A percentile compares a stretch with the other conserved stretches of the same genome.
Conservation (phyloP, 30 jellyfish, hydroid and myxozoan species). For the Turritopsis rubra region DNA sequence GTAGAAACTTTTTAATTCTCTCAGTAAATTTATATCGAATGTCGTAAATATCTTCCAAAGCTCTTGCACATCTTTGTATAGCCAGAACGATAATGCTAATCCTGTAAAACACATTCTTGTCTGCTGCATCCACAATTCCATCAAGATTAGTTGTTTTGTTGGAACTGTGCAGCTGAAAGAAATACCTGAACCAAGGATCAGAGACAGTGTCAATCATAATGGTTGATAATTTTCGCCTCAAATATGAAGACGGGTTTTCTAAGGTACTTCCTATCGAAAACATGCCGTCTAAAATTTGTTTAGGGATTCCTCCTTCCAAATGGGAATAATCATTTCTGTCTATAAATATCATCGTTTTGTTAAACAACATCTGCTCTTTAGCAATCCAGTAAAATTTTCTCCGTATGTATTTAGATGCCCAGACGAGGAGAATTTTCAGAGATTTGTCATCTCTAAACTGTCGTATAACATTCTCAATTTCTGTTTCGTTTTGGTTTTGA, state of each 20-base stretch:
- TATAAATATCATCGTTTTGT: neutral
- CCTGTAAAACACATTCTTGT: neutral
- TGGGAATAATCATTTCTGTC: neutral
- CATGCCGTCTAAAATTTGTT: neutral
- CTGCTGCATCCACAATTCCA: neutral
- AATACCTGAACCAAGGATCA: neutral
- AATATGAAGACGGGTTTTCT: neutral
- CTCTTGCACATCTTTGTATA: neutral
- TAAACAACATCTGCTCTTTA: neutral
- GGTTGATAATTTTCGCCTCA: neutral
- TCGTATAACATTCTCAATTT: neutral
- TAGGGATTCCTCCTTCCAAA: neutral
- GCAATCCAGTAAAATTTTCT: neutral
- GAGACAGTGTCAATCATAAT: neutral
- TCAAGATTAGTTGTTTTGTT: neutral
- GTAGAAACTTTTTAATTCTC: neutral
- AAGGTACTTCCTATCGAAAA: neutral
- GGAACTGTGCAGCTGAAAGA: neutral
- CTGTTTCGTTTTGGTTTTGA: neutral
- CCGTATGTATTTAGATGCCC: neutral
- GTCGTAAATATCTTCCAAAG: neutral
- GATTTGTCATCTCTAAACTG: neutral
- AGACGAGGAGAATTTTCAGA: neutral
- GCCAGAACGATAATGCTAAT: too few species aligned
- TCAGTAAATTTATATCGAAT: neutral